Evolutionary conservation across 2,797 vertebrate species (phyloP).

Genomic region (Sphenodon punctatus): DNA sequence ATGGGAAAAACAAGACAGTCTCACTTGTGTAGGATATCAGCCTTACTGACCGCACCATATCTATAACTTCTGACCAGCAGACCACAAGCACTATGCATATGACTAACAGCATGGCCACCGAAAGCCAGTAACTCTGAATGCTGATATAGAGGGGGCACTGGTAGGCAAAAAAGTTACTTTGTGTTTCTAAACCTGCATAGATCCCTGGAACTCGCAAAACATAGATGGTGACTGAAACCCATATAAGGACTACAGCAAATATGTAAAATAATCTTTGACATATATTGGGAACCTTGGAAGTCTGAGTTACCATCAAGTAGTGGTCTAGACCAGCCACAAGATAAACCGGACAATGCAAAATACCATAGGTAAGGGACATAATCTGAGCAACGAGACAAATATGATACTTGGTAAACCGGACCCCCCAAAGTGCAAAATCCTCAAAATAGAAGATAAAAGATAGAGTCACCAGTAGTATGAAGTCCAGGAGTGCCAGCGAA

Average conservation of each 20-base stretch:
- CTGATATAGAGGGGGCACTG: constrained; percentile 75
- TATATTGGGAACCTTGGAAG: neutral
- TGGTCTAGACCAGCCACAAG: constrained; percentile 78
- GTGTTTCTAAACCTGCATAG: constrained; percentile 45
- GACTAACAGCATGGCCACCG: constrained; percentile 53
- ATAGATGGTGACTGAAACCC: constrained; percentile 70
- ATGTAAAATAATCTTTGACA: constrained; percentile 52
- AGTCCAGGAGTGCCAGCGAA: constrained; percentile 80
- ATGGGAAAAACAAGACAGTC: constrained; percentile 64
- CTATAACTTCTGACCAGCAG: constrained; percentile 57
- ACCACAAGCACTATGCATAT: constrained; percentile 17
- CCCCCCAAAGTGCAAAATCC: constrained; percentile 73
- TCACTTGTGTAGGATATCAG: constrained; percentile 14
- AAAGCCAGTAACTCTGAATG: constrained; percentile 73
- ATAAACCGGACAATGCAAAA: constrained; percentile 80
- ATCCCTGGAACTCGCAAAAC: constrained; percentile 68
- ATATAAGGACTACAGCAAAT: constrained; percentile 64
- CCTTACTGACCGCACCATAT: constrained; percentile 57
- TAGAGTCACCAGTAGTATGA: constrained; percentile 68
- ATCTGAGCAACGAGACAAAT: constrained; percentile 84
- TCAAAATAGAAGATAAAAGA: constrained; percentile 69
- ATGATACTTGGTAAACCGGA: constrained; percentile 81
- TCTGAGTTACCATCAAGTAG: constrained; percentile 64
- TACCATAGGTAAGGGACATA: constrained; percentile 69
- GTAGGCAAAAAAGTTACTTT: constrained; percentile 12